Evolutionary conservation across 2,113 vertebrate species (phyloP), one percentile per base, ranked within the genome.

Genomic region (Cichladusa arquata): DNA sequence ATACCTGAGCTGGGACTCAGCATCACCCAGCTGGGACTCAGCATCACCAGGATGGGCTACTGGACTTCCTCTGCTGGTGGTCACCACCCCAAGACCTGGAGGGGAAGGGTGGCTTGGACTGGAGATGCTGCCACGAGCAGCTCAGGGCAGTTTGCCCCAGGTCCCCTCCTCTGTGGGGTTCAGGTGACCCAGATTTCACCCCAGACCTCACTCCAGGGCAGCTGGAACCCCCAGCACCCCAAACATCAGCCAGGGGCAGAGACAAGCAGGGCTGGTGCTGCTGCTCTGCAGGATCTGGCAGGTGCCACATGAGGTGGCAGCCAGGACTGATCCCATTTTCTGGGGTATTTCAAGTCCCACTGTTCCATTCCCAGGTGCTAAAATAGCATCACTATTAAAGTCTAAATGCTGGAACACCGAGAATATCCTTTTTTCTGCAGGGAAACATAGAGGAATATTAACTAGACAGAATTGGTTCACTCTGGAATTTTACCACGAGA

Each of bases 101-200:
- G 47, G 8, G 15, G 6, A 12, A 5, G 48, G 34, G 2, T 14
- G 8, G 10, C 29, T 71, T 17, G 60, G 50, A 29, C 62, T 11
- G 60, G 4, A 9, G 12, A 0, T 0, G 2, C 42, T n/a, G 70
- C 58, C 23, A 3, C 0, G 5, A 5, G 42, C 0, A 0, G n/a
- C 7, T 1, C 50, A 11, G 60, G 60, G 50, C 19, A 5, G 23
- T 57, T 24, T 19, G 61, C 25, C 5, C 25, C 82, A 14, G n/a
- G 12, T 4, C 4, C 17, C 48, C 69, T 22, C 4, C 15, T 0
- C 25, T 8, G 47, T 2, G 47, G 31, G 67, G 33, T 5, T 22
- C 57, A 14, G 67, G 26, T 8, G 36, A 3, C 5, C 25, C 81
- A 20, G 17, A 6, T 13, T 5, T 34, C 65, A 19, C 2, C 79